These are phyloP conservation scores for Notoglanidium macrostoma DNA, from an alignment of 2,797 vertebrate genomes.

Conservation along the genomic window DNA sequence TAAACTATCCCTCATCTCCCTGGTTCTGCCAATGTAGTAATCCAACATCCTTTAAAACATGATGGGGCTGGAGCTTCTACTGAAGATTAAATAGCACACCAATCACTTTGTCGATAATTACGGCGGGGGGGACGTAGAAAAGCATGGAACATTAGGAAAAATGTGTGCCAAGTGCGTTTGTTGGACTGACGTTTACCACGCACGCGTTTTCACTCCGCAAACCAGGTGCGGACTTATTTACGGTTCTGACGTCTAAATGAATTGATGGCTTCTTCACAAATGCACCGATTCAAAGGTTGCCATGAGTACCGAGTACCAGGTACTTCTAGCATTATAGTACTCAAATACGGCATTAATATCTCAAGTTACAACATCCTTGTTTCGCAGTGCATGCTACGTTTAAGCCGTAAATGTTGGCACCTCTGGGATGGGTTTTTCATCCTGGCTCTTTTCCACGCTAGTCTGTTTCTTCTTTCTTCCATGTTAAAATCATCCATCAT, in stretches of 20 bases:
- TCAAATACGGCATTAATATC: not conserved
- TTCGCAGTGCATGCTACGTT: not conserved
- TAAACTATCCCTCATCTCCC: constrained; percentile 44
- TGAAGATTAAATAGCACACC: constrained; percentile 16
- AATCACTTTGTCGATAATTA: constrained; percentile 11
- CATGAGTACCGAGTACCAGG: not conserved
- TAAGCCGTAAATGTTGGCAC: not conserved
- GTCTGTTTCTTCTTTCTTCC: not conserved
- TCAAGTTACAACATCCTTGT: not conserved
- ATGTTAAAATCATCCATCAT: not conserved
- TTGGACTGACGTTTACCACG: constrained; percentile 6
- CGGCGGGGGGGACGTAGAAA: not conserved
- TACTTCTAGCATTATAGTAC: not conserved
- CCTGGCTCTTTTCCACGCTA: not conserved
- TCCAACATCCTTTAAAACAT: constrained; percentile 40
- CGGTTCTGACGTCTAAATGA: not conserved
- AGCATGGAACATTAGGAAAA: not conserved
- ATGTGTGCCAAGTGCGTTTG: not conserved
- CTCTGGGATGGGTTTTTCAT: not conserved
- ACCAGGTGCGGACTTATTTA: constrained; percentile 23
- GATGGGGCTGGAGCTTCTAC: constrained; percentile 7
- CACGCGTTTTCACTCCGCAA: constrained; percentile 9
- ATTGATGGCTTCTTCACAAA: not conserved
- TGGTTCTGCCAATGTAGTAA: constrained; percentile 44
- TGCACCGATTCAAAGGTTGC: not conserved